Base-by-base conservation (phyloP, 2,797 vertebrate species). In the Huso huso region DNA sequence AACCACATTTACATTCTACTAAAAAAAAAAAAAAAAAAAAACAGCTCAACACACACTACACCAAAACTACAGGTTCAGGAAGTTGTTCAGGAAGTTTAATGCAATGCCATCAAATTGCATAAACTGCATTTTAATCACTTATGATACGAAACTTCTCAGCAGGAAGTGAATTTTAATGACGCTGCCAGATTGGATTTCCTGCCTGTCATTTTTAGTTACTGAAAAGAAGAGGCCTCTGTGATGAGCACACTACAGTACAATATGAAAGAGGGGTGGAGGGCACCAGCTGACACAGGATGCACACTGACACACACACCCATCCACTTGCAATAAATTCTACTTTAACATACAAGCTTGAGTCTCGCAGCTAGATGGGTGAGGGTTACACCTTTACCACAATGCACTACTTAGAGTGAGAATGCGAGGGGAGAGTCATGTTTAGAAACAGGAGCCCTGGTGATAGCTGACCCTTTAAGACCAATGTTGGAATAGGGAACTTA, bases 151-250 rank as follows among this genome's bases (percentile, higher is more conserved):
- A 49, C 10, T 55, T 10, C 48, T 58, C 10, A 66, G 11, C 65
- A 66, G 65, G 65, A 60, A 66, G 48, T 15, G 55, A 9, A 59
- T 8, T 8, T 12, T 55, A 66, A 18, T 60, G 18, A 7, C 55
- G 3, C 55, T 49, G 65, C 8, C 12, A 48, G 53, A 58, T 66
- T 12, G n/a, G 53, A 66, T 11, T 66, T 66, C 64, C 64, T 66
- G 11, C 48, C 64, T 49, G 64, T 13, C 11, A 49, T 10, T 12
- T 9, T 8, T 9, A 58, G 55, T 11, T 37, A 37, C 23, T 37
- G 23, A 37, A 37, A 37, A 23, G 12, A 37, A 18, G 11, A 12
- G 50, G 8, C 50, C 10, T 15, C 8, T 18, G 4, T 8, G 65
- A n/a, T n/a, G 64, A 7, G 4, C 23, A 11, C 5, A 5, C 8